Conservation (phyloP, 2,113 vertebrate genomes). For the Pandion haliaetus region DNA sequence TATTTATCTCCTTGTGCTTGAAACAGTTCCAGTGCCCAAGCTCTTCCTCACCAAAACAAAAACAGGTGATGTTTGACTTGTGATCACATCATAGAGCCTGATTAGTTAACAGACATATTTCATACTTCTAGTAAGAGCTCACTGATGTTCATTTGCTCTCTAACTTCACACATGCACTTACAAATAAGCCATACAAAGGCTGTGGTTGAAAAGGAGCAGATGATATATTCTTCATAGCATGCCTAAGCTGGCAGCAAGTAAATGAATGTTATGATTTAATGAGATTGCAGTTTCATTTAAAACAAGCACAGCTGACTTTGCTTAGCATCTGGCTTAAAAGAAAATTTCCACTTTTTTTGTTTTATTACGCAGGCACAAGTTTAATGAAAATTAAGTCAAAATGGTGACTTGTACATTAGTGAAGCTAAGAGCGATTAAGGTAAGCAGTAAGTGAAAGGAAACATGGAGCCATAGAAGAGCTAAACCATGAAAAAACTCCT, state of each 20-base stretch:
- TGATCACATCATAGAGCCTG: fast-evolving
- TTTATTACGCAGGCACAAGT: neutral
- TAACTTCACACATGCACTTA: neutral
- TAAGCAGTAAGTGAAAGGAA: neutral
- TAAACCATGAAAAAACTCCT: neutral
- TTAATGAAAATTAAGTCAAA: neutral
- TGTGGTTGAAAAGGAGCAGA: neutral
- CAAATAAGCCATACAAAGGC: neutral
- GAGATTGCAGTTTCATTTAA: neutral
- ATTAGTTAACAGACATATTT: neutral
- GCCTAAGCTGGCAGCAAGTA: neutral
- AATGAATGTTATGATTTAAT: slow-evolving; percentile 8
- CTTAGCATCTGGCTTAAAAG: neutral
- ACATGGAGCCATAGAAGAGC: neutral
- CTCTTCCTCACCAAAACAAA: neutral
- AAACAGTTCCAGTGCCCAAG: neutral
- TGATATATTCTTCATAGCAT: neutral
- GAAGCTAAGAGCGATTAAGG: neutral
- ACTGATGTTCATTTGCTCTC: neutral
- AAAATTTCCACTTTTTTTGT: neutral
- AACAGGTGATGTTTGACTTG: neutral
- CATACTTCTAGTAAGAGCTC: neutral
- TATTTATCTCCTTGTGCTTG: neutral
- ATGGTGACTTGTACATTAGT: neutral
- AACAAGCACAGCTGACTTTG: neutral